A percentile compares a stretch with the other conserved stretches of the same genome.
Evolutionary conservation across 2,797 vertebrate genomes (phyloP).

Genomic region (Falco berigora): DNA sequence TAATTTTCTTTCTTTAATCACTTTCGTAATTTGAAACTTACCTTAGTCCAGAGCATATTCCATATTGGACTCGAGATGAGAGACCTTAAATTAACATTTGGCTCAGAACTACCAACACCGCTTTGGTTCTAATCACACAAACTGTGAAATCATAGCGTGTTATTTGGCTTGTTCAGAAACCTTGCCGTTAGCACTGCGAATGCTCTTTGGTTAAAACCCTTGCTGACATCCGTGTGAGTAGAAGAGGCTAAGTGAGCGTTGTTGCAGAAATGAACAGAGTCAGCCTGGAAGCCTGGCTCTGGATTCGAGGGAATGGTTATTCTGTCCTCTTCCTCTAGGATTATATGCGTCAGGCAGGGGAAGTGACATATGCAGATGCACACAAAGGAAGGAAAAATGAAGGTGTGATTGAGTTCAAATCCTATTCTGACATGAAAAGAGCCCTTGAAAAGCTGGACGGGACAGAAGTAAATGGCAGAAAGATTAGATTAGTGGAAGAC

Average conservation of each 20-base stretch:
- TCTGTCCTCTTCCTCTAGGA: constrained; percentile 77
- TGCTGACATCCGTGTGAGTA: background rate
- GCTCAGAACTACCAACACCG: background rate
- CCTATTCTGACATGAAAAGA: constrained; percentile 96
- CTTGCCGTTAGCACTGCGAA: background rate
- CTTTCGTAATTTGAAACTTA: background rate
- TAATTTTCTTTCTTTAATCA: background rate
- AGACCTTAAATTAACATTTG: background rate
- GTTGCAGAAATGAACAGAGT: background rate
- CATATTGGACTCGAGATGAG: background rate
- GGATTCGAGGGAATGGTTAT: constrained; percentile 42
- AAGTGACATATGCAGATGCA: constrained; percentile 96
- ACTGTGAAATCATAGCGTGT: background rate
- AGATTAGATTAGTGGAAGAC: constrained; percentile 95
- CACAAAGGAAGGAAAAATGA: constrained; percentile 94
- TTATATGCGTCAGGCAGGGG: constrained; percentile 99
- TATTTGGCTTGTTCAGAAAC: background rate
- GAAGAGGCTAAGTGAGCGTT: background rate
- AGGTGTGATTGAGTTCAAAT: constrained; percentile 96
- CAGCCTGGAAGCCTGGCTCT: background rate
- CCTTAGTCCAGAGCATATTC: background rate
- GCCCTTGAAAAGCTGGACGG: constrained; percentile 96
- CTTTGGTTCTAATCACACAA: background rate
- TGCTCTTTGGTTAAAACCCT: background rate
- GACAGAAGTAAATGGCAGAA: constrained; percentile 94